Percentiles rank a stretch among this genome's conserved stretches.
Conservation (phyloP, 1,140 invertebrate genomes). For the Diprion similis region DNA sequence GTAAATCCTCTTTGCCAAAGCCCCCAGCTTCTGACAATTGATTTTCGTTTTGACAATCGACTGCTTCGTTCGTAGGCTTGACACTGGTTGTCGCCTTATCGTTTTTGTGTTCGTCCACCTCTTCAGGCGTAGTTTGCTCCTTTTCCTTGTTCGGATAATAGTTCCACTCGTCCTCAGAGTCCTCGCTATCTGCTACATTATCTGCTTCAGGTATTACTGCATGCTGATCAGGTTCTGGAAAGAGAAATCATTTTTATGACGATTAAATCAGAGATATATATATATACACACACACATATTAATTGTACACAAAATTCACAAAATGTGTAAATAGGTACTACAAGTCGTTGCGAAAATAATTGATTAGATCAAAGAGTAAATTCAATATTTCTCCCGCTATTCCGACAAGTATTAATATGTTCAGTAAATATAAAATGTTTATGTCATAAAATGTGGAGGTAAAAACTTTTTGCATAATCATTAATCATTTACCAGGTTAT, state of each 20-base stretch:
- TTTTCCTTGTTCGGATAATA: conserved; percentile 66
- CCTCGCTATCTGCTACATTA: conserved; percentile 78
- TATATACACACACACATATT: too few relatives aligned
- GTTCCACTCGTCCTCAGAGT: conserved; percentile 82
- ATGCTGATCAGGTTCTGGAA: conserved; percentile 51
- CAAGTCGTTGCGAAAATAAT: too few relatives aligned
- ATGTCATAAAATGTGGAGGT: too few relatives aligned
- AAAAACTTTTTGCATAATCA: too few relatives aligned
- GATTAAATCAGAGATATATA: neutral
- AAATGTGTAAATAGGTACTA: too few relatives aligned
- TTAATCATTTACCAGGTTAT: too few relatives aligned
- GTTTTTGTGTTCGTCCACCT: neutral
- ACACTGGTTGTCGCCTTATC: neutral
- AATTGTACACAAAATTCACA: too few relatives aligned
- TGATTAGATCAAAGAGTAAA: too few relatives aligned
- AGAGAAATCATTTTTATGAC: conserved; percentile 13
- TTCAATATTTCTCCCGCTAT: too few relatives aligned
- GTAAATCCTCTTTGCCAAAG: neutral
- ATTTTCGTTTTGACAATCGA: neutral
- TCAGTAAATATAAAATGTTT: too few relatives aligned
- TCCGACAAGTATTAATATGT: too few relatives aligned
- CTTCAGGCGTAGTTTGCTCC: conserved; percentile 16
- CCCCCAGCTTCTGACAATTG: neutral
- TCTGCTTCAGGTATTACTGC: conserved; percentile 60
- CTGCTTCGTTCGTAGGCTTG: neutral